Conservation (phyloP, 2,888 invertebrate species). For the Neoascia interrupta region DNA sequence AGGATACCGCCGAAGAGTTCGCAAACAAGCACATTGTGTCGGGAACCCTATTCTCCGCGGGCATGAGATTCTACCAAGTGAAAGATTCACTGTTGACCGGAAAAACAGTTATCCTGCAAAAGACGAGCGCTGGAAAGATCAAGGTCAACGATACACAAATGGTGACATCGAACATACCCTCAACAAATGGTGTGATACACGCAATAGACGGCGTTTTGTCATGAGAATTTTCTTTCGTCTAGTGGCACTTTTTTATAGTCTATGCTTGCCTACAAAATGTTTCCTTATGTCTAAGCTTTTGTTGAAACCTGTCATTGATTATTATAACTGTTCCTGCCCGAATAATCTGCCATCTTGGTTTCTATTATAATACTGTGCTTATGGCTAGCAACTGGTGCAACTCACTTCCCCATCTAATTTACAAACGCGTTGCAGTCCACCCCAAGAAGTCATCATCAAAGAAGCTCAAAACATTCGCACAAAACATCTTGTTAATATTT, state of each 20-base stretch:
- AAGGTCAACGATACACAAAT: conserved; percentile 91
- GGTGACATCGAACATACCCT: conserved; percentile 91
- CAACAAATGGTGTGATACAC: conserved; percentile 93
- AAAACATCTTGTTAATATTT: conserved; percentile 7
- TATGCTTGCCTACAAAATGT: conserved; percentile 51
- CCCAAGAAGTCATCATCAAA: conserved; percentile 16
- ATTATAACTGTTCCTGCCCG: neutral
- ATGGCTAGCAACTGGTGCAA: conserved; percentile 56
- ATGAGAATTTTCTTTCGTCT: conserved; percentile 72
- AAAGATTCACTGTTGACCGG: conserved; percentile 88
- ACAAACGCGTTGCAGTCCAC: conserved; percentile 44
- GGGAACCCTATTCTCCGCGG: conserved; percentile 90
- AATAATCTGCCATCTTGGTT: conserved; percentile 47
- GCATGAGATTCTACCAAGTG: conserved; percentile 93
- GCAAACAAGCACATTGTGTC: conserved; percentile 88
- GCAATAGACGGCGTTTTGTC: conserved; percentile 87
- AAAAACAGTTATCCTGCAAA: conserved; percentile 88
- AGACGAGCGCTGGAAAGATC: conserved; percentile 87
- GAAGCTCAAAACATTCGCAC: conserved; percentile 18
- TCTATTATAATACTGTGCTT: conserved; percentile 35
- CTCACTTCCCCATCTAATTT: neutral
- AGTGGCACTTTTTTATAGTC: conserved; percentile 27
- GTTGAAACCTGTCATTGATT: too few species aligned
- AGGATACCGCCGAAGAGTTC: conserved; percentile 85
- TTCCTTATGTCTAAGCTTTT: too few species aligned